Evolutionary conservation across 35 echinoderm and acorn worm species (phyloP).

Genomic region (Strongylocentrotus purpuratus): DNA sequence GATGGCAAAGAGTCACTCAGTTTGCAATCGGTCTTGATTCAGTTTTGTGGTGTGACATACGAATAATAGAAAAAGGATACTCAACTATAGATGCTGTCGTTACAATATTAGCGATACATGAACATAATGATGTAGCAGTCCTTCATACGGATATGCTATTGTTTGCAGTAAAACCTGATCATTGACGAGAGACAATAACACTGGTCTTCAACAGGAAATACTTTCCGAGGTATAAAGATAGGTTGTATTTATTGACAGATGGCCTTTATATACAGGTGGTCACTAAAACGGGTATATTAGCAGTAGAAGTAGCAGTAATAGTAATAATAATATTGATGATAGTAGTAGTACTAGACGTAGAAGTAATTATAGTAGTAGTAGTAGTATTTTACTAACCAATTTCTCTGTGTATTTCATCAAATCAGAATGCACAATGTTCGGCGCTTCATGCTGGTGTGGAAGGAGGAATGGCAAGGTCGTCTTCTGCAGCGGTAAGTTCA

Average conservation of each 20-base stretch:
- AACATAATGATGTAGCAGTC: too few species aligned
- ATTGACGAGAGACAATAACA: background rate
- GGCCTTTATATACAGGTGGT: background rate
- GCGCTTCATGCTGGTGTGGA: background rate
- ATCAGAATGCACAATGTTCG: background rate
- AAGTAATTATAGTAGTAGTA: too few species aligned
- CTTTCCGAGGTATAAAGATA: background rate
- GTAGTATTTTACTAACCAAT: background rate
- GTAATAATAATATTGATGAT: background rate
- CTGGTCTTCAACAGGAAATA: background rate
- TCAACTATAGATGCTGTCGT: too few species aligned
- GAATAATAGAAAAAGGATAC: too few species aligned
- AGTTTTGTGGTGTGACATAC: too few species aligned
- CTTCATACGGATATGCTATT: too few species aligned
- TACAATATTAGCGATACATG: too few species aligned
- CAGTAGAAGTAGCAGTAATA: background rate
- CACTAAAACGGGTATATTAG: background rate
- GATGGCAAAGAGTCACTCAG: too few species aligned
- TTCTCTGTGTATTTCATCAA: background rate
- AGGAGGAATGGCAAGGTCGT: background rate
- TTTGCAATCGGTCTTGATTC: too few species aligned
- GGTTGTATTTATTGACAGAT: background rate
- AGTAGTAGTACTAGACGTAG: too few species aligned
- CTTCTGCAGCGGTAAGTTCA: slow-evolving; percentile 6
- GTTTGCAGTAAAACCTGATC: background rate